Evolutionary conservation across 1,140 invertebrate genomes (phyloP).

Genomic region (Prorops nasuta): DNA sequence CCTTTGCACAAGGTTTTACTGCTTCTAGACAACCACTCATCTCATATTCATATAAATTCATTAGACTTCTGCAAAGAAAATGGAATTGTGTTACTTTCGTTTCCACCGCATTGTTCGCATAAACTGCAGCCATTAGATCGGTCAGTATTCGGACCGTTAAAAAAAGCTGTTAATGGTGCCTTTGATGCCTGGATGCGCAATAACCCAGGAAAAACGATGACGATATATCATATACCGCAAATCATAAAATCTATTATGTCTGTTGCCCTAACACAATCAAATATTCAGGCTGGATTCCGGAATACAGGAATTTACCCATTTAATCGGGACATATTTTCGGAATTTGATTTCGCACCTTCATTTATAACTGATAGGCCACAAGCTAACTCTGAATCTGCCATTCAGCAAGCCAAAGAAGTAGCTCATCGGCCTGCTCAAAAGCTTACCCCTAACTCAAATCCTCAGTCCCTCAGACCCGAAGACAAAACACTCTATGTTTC

Average conservation of each 20-base stretch:
- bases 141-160: slow-evolving; percentile 47
- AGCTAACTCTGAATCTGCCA: too few species aligned
- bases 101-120: slow-evolving; percentile 16
- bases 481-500: too few species aligned
- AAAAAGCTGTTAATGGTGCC: slow-evolving; percentile 35
- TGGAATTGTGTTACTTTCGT: slow-evolving; percentile 21
- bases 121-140: slow-evolving; percentile 45
- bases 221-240: slow-evolving; percentile 53
- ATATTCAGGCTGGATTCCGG: slow-evolving; percentile 46
- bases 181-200: slow-evolving; percentile 39
- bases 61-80: slow-evolving; percentile 20
- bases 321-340: slow-evolving; percentile 34
- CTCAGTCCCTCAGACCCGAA: too few species aligned
- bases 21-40: slow-evolving; percentile 18
- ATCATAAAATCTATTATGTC: slow-evolving; percentile 44
- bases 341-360: slow-evolving; percentile 36
- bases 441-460: not conserved
- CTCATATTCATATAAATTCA: slow-evolving; percentile 19
- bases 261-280: slow-evolving; percentile 42
- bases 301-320: slow-evolving; percentile 37
- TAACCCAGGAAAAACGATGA: slow-evolving; percentile 50
- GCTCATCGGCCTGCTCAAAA: not conserved
- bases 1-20: slow-evolving; percentile 1
- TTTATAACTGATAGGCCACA: slow-evolving; percentile 41
- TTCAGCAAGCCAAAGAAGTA: too few species aligned